Percentiles rank a stretch among this genome's conserved stretches.
Evolutionary conservation across 1,140 invertebrate species (phyloP).

Genomic region (Notospermus geniculatus): DNA sequence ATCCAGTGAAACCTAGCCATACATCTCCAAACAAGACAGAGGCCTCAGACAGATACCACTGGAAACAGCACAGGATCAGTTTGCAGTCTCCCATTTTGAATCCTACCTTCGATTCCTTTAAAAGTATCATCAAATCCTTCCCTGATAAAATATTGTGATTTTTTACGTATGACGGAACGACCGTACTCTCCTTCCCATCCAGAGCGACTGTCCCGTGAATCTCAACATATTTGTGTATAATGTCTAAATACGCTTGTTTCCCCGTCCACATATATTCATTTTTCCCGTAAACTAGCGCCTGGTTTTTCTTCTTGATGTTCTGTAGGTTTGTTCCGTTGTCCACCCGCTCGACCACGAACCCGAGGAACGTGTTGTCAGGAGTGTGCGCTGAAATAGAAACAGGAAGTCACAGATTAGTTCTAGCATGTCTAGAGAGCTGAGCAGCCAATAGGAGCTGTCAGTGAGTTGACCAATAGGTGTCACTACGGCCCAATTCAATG

Average conservation of each 20-base stretch:
- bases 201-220: slow-evolving; percentile 56
- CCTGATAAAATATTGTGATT: slow-evolving; percentile 53
- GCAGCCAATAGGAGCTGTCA: no score
- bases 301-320: slow-evolving; percentile 34
- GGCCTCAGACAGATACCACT: no score
- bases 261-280: slow-evolving; percentile 58
- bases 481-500: no score
- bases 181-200: slow-evolving; percentile 25
- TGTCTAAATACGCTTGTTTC: slow-evolving; percentile 39
- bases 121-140: slow-evolving; percentile 47
- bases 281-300: slow-evolving; percentile 57
- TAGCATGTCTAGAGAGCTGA: no score
- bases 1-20: no score
- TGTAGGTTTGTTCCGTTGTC: slow-evolving; percentile 13
- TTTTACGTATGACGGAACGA: slow-evolving; percentile 45
- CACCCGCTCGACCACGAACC: slow-evolving; percentile 53
- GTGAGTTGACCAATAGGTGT: no score
- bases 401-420: no score
- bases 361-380: slow-evolving; percentile 58
- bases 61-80: no score
- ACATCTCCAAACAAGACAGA: no score
- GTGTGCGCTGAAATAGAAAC: slow-evolving; percentile 50
- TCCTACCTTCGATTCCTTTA: slow-evolving; percentile 32
- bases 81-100: no score
- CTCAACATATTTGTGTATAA: slow-evolving; percentile 39